Evolutionary conservation across 2,797 vertebrate genomes (phyloP).

Genomic region (Lateolabrax maculatus): DNA sequence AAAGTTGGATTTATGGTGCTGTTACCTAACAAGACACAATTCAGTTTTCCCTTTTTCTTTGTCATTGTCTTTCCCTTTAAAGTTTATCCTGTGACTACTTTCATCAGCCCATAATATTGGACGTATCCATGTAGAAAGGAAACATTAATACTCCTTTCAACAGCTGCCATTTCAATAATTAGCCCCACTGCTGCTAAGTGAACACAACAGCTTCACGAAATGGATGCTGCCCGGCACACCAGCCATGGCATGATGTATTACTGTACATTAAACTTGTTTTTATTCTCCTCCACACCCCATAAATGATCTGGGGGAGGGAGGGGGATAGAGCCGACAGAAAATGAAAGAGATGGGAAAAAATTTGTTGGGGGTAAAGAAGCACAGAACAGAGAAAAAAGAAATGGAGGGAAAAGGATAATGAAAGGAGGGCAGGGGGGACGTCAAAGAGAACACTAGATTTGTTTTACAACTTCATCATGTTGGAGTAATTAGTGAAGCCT

Average conservation of each 20-base stretch:
- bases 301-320: slow-evolving; percentile 43
- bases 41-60: slow-evolving; percentile 4
- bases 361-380: not conserved
- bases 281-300: slow-evolving; percentile 60
- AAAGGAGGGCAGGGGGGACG: not conserved
- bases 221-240: slow-evolving; percentile 55
- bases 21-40: slow-evolving; percentile 11
- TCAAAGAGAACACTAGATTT: slow-evolving; percentile 22
- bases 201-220: slow-evolving; percentile 73
- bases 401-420: not conserved
- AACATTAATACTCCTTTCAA: slow-evolving; percentile 80
- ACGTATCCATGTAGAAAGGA: slow-evolving; percentile 78
- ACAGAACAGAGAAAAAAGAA: not conserved
- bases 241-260: slow-evolving; percentile 66
- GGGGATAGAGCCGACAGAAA: not conserved
- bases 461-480: slow-evolving; percentile 24
- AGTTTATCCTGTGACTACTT: slow-evolving; percentile 50
- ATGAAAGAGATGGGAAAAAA: not conserved
- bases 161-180: slow-evolving; percentile 81
- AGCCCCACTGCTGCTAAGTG: slow-evolving; percentile 64
- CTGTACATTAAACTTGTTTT: slow-evolving; percentile 71
- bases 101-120: slow-evolving; percentile 69
- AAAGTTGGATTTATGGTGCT: slow-evolving; percentile 40
- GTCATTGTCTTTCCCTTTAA: slow-evolving; percentile 33
- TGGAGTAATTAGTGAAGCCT: slow-evolving; percentile 11